Base-by-base conservation (phyloP, 2,113 vertebrate genomes). In the Xiphophorus hellerii region DNA sequence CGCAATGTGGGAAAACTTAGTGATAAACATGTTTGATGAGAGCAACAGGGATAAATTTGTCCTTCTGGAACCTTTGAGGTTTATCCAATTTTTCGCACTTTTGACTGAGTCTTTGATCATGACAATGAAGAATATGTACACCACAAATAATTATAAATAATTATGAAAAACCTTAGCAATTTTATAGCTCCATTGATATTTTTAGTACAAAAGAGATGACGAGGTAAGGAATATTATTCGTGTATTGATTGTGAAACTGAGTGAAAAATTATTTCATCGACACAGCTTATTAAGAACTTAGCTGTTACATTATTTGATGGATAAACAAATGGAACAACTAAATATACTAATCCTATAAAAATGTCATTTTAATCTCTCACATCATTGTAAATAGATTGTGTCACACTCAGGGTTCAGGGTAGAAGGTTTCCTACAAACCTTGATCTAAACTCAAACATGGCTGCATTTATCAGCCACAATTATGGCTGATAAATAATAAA, bases 1-100 rank as follows among this genome's bases (percentile, higher is more conserved):
- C 83, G 77, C 69, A 44, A 83, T 84, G 68, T 73, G 77, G 84
- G 71, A 86, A 71, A 74, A 83, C 30, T 71, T n/a, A 67, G 74
- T 66, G 61, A 84, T 69, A 88, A 89, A 83, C 81, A 88, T 82
- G 73, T 68, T 74, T 44, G 35, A 27, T 1, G 71, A 77, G 11
- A 66, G 54, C 29, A 61, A 27, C 5, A 15, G 33, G 31, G 33
- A 44, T 58, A n/a, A n/a, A n/a, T 17, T 48, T 48, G 31, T 58
- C 70, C 66, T 28, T 48, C 33, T 13, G 15, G 28, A 72, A 74
- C 7, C 31, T 48, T 58, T 11, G 10, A 54, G 54, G 61, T 39
- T 33, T 33, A 28, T 31, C 54, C 54, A 61, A n/a, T 51, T 22
- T 48, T 44, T 20, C 17, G 22, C 14, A 31, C 17, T 54, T 54